Percentiles rank a stretch among this genome's conserved stretches.
These are phyloP conservation scores for Pentalonia nigronervosa DNA, from an alignment of 1,140 invertebrate species.

Conservation along the genomic window DNA sequence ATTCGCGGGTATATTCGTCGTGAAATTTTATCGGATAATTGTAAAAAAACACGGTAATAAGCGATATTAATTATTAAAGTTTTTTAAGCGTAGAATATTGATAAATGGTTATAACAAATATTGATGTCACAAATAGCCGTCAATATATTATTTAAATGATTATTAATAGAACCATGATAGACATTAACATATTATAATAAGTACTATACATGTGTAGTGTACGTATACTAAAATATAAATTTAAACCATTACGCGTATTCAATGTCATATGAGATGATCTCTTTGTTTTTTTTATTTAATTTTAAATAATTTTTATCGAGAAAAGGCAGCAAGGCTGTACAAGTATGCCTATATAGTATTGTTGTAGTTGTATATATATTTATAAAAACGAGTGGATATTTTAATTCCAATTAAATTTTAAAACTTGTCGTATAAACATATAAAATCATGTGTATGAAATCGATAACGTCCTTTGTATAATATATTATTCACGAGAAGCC, in stretches of 20 bases:
- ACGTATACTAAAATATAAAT: too few species aligned
- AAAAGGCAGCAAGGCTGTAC: not conserved
- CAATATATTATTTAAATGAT: not conserved
- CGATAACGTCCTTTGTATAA: slow-evolving; percentile 39
- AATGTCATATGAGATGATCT: too few species aligned
- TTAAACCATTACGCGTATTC: not conserved
- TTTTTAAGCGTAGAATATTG: not conserved
- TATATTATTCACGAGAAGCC: slow-evolving; percentile 47
- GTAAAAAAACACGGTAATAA: not conserved
- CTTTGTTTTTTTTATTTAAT: not conserved
- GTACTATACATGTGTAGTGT: not conserved
- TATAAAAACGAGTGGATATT: not conserved
- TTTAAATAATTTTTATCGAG: not conserved
- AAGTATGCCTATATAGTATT: not conserved
- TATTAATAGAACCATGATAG: not conserved
- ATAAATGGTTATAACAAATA: too few species aligned
- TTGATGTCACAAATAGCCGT: not conserved
- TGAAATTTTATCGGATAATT: slow-evolving; percentile 6
- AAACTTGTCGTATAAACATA: slow-evolving; percentile 5
- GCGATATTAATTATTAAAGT: too few species aligned
- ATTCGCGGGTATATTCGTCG: not conserved
- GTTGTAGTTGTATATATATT: not conserved
- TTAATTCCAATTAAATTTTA: not conserved
- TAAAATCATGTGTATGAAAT: not conserved
- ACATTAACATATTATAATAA: not conserved